phyloP scores from a whole-genome alignment of 2,888 invertebrate species.

The Hypercompe scribonia region DNA sequence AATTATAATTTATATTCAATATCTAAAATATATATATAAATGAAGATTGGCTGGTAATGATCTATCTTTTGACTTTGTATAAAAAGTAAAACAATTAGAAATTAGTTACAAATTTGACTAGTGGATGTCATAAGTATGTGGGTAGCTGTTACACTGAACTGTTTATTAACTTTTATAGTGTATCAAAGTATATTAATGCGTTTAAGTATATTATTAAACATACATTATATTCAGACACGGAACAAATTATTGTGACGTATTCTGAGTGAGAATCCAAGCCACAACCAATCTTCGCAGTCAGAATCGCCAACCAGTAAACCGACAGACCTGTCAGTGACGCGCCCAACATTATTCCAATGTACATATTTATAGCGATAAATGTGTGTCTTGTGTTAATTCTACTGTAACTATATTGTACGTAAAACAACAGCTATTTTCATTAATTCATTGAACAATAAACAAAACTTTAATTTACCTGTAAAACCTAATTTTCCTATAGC shows the following conservation, averaged over 20 bases:
- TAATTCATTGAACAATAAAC: neutral
- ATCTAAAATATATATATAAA: too few relatives aligned
- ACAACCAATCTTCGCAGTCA: neutral
- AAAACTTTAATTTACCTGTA: slow-evolving; percentile 3
- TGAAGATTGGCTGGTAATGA: too few relatives aligned
- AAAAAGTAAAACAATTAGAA: neutral
- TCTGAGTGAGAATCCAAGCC: neutral
- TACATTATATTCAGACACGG: too few relatives aligned
- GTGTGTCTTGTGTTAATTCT: too few relatives aligned
- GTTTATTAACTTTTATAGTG: neutral
- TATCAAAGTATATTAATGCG: neutral
- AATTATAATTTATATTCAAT: too few relatives aligned
- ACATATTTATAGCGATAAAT: neutral
- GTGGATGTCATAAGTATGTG: neutral
- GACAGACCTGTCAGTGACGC: too few relatives aligned
- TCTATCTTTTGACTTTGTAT: too few relatives aligned
- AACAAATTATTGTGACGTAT: neutral
- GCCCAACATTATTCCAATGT: too few relatives aligned
- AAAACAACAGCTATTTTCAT: too few relatives aligned
- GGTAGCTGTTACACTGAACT: neutral
- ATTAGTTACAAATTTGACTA: neutral
- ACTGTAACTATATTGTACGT: too few relatives aligned
- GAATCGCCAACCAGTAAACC: too few relatives aligned
- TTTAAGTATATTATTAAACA: too few relatives aligned
- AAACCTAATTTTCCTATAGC: slow-evolving; percentile 12